phyloP scores from a whole-genome alignment of 2,888 invertebrate species.

The Nephrotoma appendiculata region DNA sequence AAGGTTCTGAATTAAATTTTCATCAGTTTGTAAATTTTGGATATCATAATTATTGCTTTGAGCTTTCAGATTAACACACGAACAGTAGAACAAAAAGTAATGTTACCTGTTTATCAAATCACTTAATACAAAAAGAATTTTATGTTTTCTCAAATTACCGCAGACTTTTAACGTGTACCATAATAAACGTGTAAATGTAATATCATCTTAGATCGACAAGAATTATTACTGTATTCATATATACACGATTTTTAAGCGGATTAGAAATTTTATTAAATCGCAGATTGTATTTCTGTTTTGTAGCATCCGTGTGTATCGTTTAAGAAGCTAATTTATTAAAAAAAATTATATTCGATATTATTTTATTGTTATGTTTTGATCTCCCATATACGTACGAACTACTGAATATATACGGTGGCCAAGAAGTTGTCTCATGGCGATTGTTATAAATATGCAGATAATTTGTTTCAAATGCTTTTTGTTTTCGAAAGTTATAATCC shows the following conservation, averaged over 20 bases:
- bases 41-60: too few species aligned
- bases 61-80: too few species aligned
- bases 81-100: background rate
- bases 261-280: background rate
- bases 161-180: background rate
- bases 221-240: background rate
- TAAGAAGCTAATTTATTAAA: background rate
- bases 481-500: background rate
- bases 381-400: background rate
- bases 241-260: background rate
- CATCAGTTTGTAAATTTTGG: too few species aligned
- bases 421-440: background rate
- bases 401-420: background rate
- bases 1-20: too few species aligned
- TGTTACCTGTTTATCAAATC: background rate
- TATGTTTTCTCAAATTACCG: background rate
- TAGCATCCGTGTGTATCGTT: background rate
- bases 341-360: background rate
- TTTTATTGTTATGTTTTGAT: background rate
- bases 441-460: background rate
- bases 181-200: background rate
- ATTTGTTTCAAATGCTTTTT: background rate
- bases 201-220: background rate
- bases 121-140: background rate
- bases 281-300: background rate